Conservation (phyloP, 2,797 vertebrate species). For the Petrocephalus schoutedeni region DNA sequence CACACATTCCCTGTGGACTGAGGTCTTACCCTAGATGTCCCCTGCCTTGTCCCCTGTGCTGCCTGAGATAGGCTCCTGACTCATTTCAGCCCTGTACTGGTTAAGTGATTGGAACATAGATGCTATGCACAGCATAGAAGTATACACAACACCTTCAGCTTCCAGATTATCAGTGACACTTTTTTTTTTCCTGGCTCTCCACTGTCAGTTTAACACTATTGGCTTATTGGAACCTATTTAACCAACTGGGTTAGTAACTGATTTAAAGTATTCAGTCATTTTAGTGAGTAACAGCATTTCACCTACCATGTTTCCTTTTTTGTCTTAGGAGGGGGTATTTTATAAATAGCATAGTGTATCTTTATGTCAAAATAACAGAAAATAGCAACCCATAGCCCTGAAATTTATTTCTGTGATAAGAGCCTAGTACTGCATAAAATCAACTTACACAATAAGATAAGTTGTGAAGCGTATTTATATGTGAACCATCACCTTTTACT, state of each 20-base stretch:
- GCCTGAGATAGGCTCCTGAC: no score
- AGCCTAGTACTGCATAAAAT: background rate
- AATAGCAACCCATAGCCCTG: no score
- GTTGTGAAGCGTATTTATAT: background rate
- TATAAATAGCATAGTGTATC: background rate
- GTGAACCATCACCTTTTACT: background rate
- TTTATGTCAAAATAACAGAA: no score
- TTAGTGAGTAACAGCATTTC: background rate
- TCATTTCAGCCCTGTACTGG: background rate
- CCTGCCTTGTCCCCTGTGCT: background rate
- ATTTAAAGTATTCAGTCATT: background rate
- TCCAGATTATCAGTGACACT: background rate
- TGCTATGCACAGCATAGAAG: background rate
- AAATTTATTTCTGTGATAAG: background rate
- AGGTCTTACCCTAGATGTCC: background rate
- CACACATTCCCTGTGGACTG: background rate
- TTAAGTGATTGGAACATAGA: background rate
- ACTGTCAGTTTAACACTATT: background rate
- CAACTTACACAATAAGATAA: background rate
- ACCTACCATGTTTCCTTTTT: background rate
- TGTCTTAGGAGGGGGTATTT: background rate
- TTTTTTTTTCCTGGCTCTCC: background rate
- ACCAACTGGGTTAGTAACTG: background rate
- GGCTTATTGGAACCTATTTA: background rate
- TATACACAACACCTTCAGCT: background rate